Evolutionary conservation across 2,888 invertebrate genomes (phyloP).

Genomic region (Cetonia aurata): DNA sequence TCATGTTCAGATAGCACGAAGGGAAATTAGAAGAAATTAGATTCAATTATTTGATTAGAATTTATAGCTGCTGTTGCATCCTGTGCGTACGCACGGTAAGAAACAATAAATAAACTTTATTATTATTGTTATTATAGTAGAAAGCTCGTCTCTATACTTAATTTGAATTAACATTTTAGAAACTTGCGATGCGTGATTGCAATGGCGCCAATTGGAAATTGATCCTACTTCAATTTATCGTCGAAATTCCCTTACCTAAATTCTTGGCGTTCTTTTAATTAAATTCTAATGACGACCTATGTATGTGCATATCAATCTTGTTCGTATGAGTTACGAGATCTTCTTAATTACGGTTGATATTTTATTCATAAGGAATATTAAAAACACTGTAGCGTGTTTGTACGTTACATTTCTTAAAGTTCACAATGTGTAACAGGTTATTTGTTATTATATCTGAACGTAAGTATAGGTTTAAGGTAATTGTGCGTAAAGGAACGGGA

Average conservation of each 20-base stretch:
- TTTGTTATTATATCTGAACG: neutral
- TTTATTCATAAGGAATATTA: constrained; percentile 21
- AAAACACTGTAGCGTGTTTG: constrained; percentile 1
- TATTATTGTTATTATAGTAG: constrained; percentile 16
- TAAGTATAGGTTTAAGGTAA: constrained; percentile 13
- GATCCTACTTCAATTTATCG: neutral
- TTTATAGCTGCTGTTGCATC: constrained; percentile 8
- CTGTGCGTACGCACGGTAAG: neutral
- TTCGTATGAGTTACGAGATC: neutral
- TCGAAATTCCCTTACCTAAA: constrained; percentile 5
- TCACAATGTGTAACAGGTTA: constrained; percentile 11
- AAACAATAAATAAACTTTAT: constrained; percentile 15
- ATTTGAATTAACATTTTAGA: constrained; percentile 32
- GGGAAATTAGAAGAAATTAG: constrained; percentile 8
- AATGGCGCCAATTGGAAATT: constrained; percentile 29
- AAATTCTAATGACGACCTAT: neutral
- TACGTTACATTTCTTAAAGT: neutral
- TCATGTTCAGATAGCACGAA: neutral
- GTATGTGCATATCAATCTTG: neutral
- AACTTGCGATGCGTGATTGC: constrained; percentile 3
- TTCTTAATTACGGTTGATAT: neutral
- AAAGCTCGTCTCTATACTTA: constrained; percentile 14
- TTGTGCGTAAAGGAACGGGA: constrained; percentile 6
- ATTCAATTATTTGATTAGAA: constrained; percentile 26
- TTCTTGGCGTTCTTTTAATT: constrained; percentile 9